These are phyloP conservation scores for Aleiodes testaceus DNA, from an alignment of 2,888 invertebrate species.

Conservation along the genomic window DNA sequence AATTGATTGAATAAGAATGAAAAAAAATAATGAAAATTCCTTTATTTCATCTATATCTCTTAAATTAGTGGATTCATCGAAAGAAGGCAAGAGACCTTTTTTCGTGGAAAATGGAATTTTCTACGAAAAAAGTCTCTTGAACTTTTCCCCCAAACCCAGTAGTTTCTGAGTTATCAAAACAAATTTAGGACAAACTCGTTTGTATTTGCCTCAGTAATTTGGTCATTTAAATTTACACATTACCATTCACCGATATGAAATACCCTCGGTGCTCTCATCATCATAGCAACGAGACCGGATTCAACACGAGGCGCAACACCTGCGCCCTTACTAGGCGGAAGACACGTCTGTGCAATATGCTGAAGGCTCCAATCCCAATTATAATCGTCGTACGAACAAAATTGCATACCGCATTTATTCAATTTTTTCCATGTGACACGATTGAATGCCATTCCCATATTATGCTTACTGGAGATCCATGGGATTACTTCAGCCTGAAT, in stretches of 20 bases:
- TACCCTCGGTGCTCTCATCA: constrained; percentile 93
- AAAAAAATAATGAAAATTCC: not conserved
- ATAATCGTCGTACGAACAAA: constrained; percentile 98
- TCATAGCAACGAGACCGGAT: constrained; percentile 84
- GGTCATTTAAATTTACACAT: constrained; percentile 54
- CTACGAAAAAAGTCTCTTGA: too few relatives aligned
- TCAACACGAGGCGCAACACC: constrained; percentile 65
- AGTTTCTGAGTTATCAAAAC: not conserved
- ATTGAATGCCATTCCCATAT: constrained; percentile 99
- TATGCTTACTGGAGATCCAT: constrained; percentile 98
- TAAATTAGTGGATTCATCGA: too few relatives aligned
- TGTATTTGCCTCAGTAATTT: not conserved
- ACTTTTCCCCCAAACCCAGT: not conserved
- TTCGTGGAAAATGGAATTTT: too few relatives aligned
- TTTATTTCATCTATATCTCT: too few relatives aligned
- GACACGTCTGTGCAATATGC: constrained; percentile 89
- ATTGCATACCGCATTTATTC: constrained; percentile 85
- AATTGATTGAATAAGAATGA: not conserved
- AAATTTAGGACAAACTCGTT: not conserved
- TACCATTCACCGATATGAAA: constrained; percentile 99
- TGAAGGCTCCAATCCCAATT: constrained; percentile 99
- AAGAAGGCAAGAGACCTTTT: too few relatives aligned
- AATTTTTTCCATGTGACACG: constrained; percentile 90
- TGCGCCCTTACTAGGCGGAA: constrained; percentile 77
- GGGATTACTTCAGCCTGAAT: constrained; percentile 90